Conservation (phyloP, 2,113 vertebrate species). For the Pelvicachromis taeniatus region DNA sequence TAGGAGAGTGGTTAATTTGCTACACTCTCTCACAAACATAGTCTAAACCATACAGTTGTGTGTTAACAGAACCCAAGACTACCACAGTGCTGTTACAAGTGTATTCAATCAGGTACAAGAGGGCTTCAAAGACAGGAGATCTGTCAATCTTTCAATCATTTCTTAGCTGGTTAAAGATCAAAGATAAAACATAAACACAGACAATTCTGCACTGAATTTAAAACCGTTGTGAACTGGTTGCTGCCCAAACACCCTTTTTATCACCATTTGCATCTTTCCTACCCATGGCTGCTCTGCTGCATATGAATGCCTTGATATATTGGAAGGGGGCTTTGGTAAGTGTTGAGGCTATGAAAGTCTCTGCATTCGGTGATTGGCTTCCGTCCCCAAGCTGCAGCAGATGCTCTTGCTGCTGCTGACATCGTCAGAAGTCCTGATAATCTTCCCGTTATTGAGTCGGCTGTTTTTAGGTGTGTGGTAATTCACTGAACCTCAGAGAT, state of each 20-base stretch:
- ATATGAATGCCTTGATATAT: not conserved
- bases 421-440: constrained; percentile 63
- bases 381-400: not conserved
- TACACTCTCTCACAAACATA: not conserved
- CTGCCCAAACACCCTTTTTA: not conserved
- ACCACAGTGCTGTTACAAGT: not conserved
- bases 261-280: not conserved
- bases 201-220: not conserved
- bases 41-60: not conserved
- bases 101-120: not conserved
- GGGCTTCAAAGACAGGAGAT: not conserved
- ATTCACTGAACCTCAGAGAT: constrained; percentile 62
- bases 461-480: constrained; percentile 60
- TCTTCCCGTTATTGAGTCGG: constrained; percentile 61
- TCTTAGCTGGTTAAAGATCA: not conserved
- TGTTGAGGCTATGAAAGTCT: constrained; percentile 18
- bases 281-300: not conserved
- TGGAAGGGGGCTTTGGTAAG: constrained; percentile 9
- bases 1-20: not conserved
- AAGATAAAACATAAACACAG: not conserved
- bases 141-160: constrained; percentile 12
- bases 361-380: constrained; percentile 16
- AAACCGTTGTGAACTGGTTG: not conserved
- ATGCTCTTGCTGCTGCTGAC: constrained; percentile 53
- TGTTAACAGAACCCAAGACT: not conserved